Evolutionary conservation across 2,113 vertebrate species (phyloP).

Genomic region (Hiodon tergisus): DNA sequence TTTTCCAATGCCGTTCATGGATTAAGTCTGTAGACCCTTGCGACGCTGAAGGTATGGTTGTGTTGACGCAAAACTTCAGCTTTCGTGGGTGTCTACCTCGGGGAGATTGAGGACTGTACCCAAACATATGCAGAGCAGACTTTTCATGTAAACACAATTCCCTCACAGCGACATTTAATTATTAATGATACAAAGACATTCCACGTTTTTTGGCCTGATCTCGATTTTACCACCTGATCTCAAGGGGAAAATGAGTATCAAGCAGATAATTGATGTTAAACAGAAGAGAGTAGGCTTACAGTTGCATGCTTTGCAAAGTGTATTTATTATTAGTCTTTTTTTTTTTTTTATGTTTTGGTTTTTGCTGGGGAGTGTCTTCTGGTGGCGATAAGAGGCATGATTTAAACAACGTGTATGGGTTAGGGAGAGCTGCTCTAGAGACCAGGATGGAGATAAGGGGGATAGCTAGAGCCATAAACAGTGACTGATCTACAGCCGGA

Average conservation of each 20-base stretch:
- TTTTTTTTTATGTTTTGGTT: not conserved
- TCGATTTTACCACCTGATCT: no score
- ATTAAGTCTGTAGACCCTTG: constrained; percentile 7
- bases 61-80: constrained; percentile 12
- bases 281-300: no score
- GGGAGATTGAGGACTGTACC: not conserved
- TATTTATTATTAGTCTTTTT: no score
- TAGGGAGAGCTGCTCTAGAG: not conserved
- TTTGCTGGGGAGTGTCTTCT: not conserved
- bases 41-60: constrained; percentile 1
- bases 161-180: constrained; percentile 6
- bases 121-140: not conserved
- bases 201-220: not conserved
- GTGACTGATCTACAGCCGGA: constrained; percentile 13
- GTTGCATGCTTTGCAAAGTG: no score
- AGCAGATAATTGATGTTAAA: no score
- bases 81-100: constrained; percentile 8
- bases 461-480: constrained; percentile 20
- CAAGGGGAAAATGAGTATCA: no score
- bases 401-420: constrained; percentile 3
- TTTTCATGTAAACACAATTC: not conserved
- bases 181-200: not conserved
- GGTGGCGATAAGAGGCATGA: not conserved
- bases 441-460: constrained; percentile 13
- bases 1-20: constrained; percentile 6